Conservation (phyloP, 1,140 invertebrate genomes). For the Drosophila saltans region DNA sequence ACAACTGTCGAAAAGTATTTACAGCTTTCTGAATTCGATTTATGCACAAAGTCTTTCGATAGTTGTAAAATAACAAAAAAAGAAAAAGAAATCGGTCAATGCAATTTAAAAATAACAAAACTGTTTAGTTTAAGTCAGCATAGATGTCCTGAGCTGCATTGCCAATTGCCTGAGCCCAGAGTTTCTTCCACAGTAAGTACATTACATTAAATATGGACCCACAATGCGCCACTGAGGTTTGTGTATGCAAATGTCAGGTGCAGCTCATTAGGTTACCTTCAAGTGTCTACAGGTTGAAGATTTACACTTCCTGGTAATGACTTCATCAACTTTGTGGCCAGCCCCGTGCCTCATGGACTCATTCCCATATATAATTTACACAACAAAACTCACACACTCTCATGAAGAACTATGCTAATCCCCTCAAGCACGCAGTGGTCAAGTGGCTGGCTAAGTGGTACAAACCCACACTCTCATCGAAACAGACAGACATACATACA, state of each 20-base stretch:
- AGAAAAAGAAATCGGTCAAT: too few species aligned
- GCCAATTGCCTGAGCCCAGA: too few species aligned
- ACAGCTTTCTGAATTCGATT: too few species aligned
- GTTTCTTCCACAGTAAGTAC: too few species aligned
- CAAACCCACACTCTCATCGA: not conserved
- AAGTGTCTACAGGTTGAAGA: not conserved
- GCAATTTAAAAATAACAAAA: too few species aligned
- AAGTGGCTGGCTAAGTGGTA: slow-evolving; percentile 1
- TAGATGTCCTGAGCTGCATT: too few species aligned
- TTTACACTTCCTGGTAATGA: slow-evolving; percentile 1
- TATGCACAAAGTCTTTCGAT: too few species aligned
- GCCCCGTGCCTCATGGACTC: not conserved
- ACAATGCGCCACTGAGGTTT: too few species aligned
- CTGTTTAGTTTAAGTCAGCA: too few species aligned
- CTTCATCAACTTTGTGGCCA: slow-evolving; percentile 1
- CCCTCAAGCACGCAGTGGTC: slow-evolving; percentile 22
- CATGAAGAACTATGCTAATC: slow-evolving; percentile 36
- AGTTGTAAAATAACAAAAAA: too few species aligned
- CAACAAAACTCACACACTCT: not conserved
- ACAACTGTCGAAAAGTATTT: too few species aligned
- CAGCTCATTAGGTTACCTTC: slow-evolving; percentile 5
- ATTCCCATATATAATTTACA: not conserved
- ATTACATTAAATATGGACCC: too few species aligned
- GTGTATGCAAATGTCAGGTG: slow-evolving; percentile 1
- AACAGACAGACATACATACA: not conserved